Evolutionary conservation across 2,797 vertebrate species (phyloP), one percentile per base, ranked within the genome.

Genomic region (Labeo calbasu): DNA sequence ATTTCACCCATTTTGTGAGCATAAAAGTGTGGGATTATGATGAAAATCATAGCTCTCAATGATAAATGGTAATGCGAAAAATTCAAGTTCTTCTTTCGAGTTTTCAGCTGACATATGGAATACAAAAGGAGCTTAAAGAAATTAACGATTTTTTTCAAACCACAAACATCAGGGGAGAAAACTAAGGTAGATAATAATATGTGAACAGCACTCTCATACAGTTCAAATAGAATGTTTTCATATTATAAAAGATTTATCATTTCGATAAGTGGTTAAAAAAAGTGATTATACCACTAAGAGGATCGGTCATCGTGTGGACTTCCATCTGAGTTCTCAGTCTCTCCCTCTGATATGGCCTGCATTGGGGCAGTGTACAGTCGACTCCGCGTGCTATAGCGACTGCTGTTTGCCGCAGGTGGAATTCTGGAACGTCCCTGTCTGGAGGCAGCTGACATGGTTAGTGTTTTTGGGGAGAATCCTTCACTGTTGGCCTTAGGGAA

Each of bases 341-440:
- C 98, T 0, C 98, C 98, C 91, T 99, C 98, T 0, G 98, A 99
- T 93, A 99, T 99, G 90, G 97, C 98, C 96, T 99, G 98, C 98
- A 99, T 99, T 12, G 98, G 98, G 0, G 97, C 96, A 48, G 96
- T 99, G 92, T 99, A 99, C 77, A 99, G 95, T 89, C 98, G 93
- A 90, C 98, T 99, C 79, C 98, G 97, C 83, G 97, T 97, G 28
- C 98, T 99, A 92, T 99, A 99, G 87, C 98, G 96, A 89, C 98
- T 99, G 94, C 98, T 99, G 94, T 97, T 99, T 88, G 98, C 98
- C 40, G 94, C 97, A 0, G 98, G 98, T 0, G 98, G 98, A 0
- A 96, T 96, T 82, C 98, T 94, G 0, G 98, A 99, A 25, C 98
- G 97, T 69, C 98, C 98, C 88, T 98, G 96, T 78, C 98, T 93